Conservation (phyloP, 2,888 invertebrate species). For the Carabus problematicus region DNA sequence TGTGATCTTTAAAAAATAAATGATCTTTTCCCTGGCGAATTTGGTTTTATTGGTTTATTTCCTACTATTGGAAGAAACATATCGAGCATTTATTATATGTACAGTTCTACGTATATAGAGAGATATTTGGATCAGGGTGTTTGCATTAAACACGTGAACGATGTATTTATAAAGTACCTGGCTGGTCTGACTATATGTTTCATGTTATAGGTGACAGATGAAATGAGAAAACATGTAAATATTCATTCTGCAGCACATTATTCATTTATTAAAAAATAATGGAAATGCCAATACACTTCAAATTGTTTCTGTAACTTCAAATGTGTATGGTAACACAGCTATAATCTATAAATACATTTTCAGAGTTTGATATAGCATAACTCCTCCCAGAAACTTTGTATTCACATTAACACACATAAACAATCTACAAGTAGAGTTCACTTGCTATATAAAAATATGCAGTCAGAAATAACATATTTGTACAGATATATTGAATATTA, state of each 20-base stretch:
- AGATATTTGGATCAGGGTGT: too few relatives aligned
- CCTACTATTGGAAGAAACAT: too few relatives aligned
- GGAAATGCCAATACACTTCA: conserved; percentile 39
- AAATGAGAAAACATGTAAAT: conserved; percentile 13
- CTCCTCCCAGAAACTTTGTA: conserved; percentile 28
- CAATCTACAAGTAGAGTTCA: conserved; percentile 29
- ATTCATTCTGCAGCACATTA: conserved; percentile 33
- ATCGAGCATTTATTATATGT: too few relatives aligned
- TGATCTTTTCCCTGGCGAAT: too few relatives aligned
- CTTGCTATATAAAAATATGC: conserved; percentile 37
- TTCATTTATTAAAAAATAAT: conserved; percentile 41
- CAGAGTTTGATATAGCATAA: conserved; percentile 31
- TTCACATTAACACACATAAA: conserved; percentile 37
- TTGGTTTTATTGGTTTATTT: too few relatives aligned
- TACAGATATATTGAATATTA: conserved; percentile 13
- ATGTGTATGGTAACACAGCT: conserved; percentile 29
- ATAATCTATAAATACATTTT: conserved; percentile 36
- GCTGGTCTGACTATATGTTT: too few relatives aligned
- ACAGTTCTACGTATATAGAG: too few relatives aligned
- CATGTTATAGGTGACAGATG: neutral
- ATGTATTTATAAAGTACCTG: too few relatives aligned
- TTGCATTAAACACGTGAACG: too few relatives aligned
- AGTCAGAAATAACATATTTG: conserved; percentile 32
- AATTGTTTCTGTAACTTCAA: conserved; percentile 33
- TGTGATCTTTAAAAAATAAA: too few relatives aligned